Conservation (phyloP, 2,888 invertebrate genomes). For the Osmoderma eremita region DNA sequence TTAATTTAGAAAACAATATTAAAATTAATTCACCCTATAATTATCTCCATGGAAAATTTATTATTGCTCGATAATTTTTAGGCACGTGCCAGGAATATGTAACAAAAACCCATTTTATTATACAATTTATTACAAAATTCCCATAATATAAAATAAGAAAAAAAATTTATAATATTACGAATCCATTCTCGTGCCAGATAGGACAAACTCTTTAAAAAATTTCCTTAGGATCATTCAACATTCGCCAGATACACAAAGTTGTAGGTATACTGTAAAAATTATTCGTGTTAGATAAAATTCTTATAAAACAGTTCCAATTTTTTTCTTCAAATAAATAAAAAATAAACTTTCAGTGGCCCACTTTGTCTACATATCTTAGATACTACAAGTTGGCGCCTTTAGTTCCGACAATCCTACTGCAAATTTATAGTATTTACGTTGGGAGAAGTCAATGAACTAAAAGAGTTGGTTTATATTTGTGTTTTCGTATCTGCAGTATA, state of each 20-base stretch:
- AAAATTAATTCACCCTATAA: too few relatives aligned
- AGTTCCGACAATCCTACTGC: conserved; percentile 1
- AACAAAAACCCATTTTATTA: too few relatives aligned
- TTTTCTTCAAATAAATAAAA: conserved; percentile 16
- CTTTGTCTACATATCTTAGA: conserved; percentile 6
- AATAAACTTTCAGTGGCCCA: conserved; percentile 10
- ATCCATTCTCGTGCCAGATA: conserved; percentile 6
- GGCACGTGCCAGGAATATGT: too few relatives aligned
- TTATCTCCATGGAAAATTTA: too few relatives aligned
- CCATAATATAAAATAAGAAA: too few relatives aligned
- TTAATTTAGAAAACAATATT: too few relatives aligned
- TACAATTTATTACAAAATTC: too few relatives aligned
- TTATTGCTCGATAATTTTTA: too few relatives aligned
- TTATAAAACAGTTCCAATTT: conserved; percentile 3
- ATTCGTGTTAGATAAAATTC: conserved; percentile 19
- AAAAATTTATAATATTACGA: neutral
- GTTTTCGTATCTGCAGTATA: neutral
- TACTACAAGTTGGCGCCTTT: conserved; percentile 14
- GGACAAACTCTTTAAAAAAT: conserved; percentile 4
- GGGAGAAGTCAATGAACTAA: conserved; percentile 12
- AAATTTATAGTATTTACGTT: conserved; percentile 16
- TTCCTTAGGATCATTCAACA: conserved; percentile 21
- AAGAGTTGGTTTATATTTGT: neutral
- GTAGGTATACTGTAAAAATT: too few relatives aligned
- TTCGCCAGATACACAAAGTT: neutral